Conservation (phyloP, 30 jellyfish, hydroid and myxozoan species). For the Aurelia aurita complex sp. Pacific region DNA sequence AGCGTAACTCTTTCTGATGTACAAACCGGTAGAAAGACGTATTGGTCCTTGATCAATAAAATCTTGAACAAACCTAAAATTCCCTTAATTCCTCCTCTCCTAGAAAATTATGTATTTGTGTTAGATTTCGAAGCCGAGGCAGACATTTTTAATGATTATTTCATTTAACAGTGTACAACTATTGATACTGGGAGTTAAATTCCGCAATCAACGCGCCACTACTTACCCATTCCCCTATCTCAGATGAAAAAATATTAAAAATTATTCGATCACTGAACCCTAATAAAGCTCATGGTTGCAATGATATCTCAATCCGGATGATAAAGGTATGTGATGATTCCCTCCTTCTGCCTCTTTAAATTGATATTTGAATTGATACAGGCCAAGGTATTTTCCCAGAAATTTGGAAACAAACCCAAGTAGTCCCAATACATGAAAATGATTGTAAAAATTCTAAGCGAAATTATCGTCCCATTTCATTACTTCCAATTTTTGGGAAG, state of each 20-base stretch:
- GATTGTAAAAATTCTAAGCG: too few relatives aligned
- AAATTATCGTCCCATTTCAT: too few relatives aligned
- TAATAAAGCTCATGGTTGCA: conserved; percentile 23
- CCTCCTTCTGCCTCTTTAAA: too few relatives aligned
- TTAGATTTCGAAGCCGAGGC: too few relatives aligned
- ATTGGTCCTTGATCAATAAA: conserved; percentile 11
- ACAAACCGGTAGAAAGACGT: neutral
- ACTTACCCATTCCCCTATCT: neutral
- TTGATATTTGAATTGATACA: too few relatives aligned
- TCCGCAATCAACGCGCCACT: neutral
- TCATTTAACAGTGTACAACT: neutral
- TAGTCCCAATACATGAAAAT: too few relatives aligned
- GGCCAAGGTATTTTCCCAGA: too few relatives aligned
- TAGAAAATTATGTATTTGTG: neutral
- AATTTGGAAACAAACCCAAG: too few relatives aligned
- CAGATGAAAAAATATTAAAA: neutral
- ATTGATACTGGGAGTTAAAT: neutral
- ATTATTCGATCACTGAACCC: conserved; percentile 2
- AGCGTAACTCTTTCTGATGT: neutral
- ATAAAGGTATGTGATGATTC: neutral
- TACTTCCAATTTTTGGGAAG: conserved; percentile 20
- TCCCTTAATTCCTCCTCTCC: conserved; percentile 16
- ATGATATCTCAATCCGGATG: conserved; percentile 20
- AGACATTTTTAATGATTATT: neutral
- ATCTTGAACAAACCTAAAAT: neutral